Evolutionary conservation across 2,888 invertebrate species (phyloP).

Genomic region (Zaprionus obscuricornis): DNA sequence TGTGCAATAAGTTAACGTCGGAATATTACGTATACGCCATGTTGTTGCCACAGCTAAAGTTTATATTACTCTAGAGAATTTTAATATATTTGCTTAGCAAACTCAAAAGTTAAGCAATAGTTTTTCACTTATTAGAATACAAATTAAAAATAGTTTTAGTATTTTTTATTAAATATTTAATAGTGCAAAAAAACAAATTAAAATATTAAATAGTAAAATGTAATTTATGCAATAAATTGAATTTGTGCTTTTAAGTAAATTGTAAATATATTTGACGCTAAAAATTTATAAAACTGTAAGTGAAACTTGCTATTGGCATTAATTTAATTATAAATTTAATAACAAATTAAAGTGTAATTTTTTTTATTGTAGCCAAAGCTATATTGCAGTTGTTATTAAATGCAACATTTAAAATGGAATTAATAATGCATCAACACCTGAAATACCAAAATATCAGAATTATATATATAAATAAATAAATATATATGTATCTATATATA

Average conservation of each 20-base stretch:
- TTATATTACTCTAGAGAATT: slow-evolving; percentile 41
- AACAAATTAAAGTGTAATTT: slow-evolving; percentile 62
- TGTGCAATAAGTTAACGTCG: slow-evolving; percentile 22
- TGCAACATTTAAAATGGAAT: slow-evolving; percentile 72
- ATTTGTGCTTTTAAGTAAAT: slow-evolving; percentile 63
- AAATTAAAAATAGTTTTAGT: no score
- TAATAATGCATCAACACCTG: slow-evolving; percentile 73
- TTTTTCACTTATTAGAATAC: no score
- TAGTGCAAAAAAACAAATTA: no score
- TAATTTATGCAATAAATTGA: no score
- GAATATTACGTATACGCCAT: slow-evolving; percentile 46
- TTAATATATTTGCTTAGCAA: slow-evolving; percentile 18
- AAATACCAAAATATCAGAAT: slow-evolving; percentile 20
- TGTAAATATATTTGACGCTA: slow-evolving; percentile 58
- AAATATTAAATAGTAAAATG: no score
- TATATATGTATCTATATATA: slow-evolving; percentile 39
- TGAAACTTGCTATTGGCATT: slow-evolving; percentile 50
- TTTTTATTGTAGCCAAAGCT: slow-evolving; percentile 40
- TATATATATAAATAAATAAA: slow-evolving; percentile 20
- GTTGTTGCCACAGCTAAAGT: neutral
- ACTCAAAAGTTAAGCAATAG: no score
- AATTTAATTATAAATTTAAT: slow-evolving; percentile 74
- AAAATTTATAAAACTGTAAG: slow-evolving; percentile 45
- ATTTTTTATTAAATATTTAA: no score
- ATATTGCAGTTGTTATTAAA: slow-evolving; percentile 37